These are phyloP conservation scores for Corbicula japonica DNA, from an alignment of 2,888 invertebrate species.

Conservation along the genomic window DNA sequence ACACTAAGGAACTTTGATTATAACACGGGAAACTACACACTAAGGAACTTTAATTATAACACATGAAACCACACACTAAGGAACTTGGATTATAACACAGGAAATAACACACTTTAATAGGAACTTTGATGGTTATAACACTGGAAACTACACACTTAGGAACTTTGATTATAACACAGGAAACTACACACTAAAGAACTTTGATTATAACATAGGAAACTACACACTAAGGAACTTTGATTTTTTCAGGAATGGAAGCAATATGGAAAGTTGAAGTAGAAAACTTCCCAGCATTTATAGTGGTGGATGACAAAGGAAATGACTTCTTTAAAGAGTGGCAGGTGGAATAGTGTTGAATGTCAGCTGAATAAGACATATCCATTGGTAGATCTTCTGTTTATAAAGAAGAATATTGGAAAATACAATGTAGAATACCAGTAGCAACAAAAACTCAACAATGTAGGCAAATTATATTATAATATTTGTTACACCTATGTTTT, in stretches of 20 bases:
- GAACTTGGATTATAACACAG: not conserved
- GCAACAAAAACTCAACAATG: too few relatives aligned
- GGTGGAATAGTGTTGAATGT: constrained; percentile 84
- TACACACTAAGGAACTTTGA: constrained; percentile 3
- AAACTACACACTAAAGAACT: too few relatives aligned
- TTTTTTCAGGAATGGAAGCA: constrained; percentile 85
- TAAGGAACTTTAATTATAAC: not conserved
- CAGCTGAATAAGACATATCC: too few relatives aligned
- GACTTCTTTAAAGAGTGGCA: constrained; percentile 87
- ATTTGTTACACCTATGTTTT: too few relatives aligned
- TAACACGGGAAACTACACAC: too few relatives aligned
- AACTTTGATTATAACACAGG: too few relatives aligned
- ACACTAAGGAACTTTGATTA: too few relatives aligned
- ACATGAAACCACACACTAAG: not conserved
- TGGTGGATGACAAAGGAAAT: constrained; percentile 86
- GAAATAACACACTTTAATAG: not conserved
- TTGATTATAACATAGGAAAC: too few relatives aligned
- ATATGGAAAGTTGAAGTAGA: constrained; percentile 86
- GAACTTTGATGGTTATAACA: not conserved
- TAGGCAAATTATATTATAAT: too few relatives aligned
- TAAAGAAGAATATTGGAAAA: too few relatives aligned
- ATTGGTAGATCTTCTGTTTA: too few relatives aligned
- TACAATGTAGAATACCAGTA: too few relatives aligned
- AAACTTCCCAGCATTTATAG: constrained; percentile 86
- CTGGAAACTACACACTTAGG: not conserved